Percentiles rank a stretch among this genome's conserved stretches.
These are phyloP conservation scores for Melierax canorus DNA, from an alignment of 2,113 vertebrate genomes.

Conservation along the genomic window DNA sequence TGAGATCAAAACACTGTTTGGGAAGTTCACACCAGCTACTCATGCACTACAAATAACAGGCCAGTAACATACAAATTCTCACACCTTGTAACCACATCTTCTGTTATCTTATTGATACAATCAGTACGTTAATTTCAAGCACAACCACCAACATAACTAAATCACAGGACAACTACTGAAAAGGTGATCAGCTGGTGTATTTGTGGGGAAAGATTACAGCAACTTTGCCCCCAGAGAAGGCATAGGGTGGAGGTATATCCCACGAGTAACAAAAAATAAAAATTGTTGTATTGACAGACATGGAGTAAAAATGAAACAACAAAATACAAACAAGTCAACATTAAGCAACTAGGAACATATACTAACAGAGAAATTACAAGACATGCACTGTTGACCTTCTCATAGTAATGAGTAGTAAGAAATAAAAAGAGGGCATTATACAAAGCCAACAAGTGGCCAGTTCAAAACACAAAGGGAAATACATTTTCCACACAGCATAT, in stretches of 20 bases:
- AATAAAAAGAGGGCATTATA: background rate
- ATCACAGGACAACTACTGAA: background rate
- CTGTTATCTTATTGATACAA: background rate
- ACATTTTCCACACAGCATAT: background rate
- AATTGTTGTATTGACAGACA: background rate
- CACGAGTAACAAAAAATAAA: background rate
- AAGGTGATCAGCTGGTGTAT: background rate
- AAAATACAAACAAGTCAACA: background rate
- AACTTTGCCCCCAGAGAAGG: background rate
- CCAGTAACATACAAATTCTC: background rate
- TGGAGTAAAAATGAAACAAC: background rate
- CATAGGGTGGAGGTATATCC: background rate
- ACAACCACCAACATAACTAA: background rate
- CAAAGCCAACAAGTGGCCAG: background rate
- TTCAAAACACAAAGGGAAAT: background rate
- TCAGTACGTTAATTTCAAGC: background rate
- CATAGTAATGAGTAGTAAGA: background rate
- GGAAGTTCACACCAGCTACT: background rate
- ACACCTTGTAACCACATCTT: background rate
- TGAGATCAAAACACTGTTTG: background rate
- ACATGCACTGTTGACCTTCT: background rate
- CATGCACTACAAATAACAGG: accelerated
- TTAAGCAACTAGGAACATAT: background rate
- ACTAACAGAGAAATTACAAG: background rate
- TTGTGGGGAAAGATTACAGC: background rate